These are phyloP conservation scores for Cenopis cana DNA, from an alignment of 2,888 invertebrate species.

Conservation along the genomic window DNA sequence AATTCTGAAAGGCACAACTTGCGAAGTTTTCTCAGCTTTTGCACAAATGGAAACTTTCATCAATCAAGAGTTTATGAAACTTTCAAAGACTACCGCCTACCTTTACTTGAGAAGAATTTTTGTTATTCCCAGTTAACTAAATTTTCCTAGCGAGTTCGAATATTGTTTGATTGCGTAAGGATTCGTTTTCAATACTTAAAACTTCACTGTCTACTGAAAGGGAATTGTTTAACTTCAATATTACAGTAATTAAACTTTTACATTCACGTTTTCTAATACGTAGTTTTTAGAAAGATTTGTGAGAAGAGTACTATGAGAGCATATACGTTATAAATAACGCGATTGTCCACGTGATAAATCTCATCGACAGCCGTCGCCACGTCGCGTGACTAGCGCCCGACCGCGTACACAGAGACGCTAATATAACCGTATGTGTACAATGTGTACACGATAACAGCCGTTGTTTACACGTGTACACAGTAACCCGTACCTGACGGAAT, in stretches of 20 bases:
- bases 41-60: slow-evolving; percentile 42
- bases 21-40: slow-evolving; percentile 38
- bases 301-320: neutral
- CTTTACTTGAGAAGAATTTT: slow-evolving; percentile 17
- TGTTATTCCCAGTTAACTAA: slow-evolving; percentile 9
- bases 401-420: slow-evolving; percentile 55
- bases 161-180: neutral
- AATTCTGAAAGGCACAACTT: slow-evolving; percentile 42
- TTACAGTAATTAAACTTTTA: neutral
- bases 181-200: slow-evolving; percentile 2
- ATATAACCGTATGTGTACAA: slow-evolving; percentile 46
- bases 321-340: neutral
- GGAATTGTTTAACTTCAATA: neutral
- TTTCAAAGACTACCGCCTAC: slow-evolving; percentile 32
- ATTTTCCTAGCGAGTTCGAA: neutral
- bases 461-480: slow-evolving; percentile 66
- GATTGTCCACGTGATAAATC: slow-evolving; percentile 24
- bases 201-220: no score
- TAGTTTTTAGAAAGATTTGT: neutral
- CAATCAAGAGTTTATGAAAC: slow-evolving; percentile 42
- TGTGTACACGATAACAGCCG: slow-evolving; percentile 56
- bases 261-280: neutral
- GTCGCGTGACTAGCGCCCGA: slow-evolving; percentile 59
- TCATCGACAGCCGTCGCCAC: slow-evolving; percentile 21
- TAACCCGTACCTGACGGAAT: slow-evolving; percentile 63